Base-by-base conservation (phyloP, 2,888 invertebrate genomes). In the Oeneis ivallda region DNA sequence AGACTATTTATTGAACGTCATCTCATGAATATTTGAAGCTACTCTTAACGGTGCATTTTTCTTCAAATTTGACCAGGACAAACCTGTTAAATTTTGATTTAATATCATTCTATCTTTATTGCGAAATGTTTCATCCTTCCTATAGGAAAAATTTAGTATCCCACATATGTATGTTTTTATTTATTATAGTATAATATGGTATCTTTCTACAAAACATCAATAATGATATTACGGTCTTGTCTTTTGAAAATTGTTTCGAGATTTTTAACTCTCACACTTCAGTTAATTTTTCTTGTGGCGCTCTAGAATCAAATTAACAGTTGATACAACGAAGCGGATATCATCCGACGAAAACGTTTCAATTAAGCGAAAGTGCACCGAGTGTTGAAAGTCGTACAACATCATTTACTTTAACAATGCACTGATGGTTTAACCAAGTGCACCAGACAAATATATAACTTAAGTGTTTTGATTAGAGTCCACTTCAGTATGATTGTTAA, bases 241-340 rank as follows among this genome's bases (percentile, higher is more conserved):
- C 41, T 19, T 56, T 56, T 41, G 13, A 56, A 56, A 43, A 34
- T 41, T 32, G 26, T 60, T 50, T 19, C 13, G 49, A 39, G 50
- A 64, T 50, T 17, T 39, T 65, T 37, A 34, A 59, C 49, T 57
- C 57, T 65, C 19, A 64, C 72, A 66, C 65, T 65, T 67, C 72
- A 65, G 74, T 74, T 75, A 76, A 75, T 49, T 81, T 78, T 76
- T 77, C 73, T 72, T 76, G 68, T 75, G 74, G 71, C 78, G 78
- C 74, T 80, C 76, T 73, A 74, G 81, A 82, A 81, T 78, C 74
- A 75, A 71, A 73, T 76, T 76, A 74, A 75, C 77, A 75, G 78
- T 78, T 80, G 77, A 78, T 75, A 75, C 77, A 73, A 77, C 77
- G 73, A 74, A 74, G 71, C 75, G 82, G 81, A 83, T 85, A 79